These are phyloP conservation scores for Volucella inanis DNA, from an alignment of 2,888 invertebrate species.

Conservation along the genomic window DNA sequence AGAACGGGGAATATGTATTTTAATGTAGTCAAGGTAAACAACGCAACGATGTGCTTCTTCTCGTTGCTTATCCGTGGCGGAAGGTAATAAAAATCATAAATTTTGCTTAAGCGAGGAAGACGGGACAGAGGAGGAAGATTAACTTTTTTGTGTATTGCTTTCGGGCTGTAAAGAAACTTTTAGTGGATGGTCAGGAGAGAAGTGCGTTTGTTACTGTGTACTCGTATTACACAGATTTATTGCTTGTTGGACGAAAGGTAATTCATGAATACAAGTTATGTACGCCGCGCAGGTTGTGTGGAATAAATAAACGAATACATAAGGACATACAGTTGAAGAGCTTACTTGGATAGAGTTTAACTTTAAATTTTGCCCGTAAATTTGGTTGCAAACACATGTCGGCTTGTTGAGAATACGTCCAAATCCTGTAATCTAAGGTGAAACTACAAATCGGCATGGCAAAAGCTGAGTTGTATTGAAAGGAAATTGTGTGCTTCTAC, in stretches of 20 bases:
- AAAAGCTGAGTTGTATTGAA: no score
- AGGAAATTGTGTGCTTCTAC: no score
- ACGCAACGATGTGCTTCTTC: conserved; percentile 22
- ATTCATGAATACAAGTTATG: no score
- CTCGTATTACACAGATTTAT: conserved; percentile 35
- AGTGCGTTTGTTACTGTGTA: conserved; percentile 55
- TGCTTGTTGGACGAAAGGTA: neutral
- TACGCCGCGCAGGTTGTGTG: no score
- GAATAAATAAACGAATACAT: no score
- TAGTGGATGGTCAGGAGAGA: conserved; percentile 47
- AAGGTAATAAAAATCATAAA: conserved; percentile 61
- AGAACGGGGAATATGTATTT: conserved; percentile 60
- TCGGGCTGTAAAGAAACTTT: conserved; percentile 40
- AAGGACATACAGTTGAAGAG: no score
- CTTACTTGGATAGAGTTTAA: no score
- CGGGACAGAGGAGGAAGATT: conserved; percentile 16
- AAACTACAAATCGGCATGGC: no score
- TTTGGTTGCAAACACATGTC: no score
- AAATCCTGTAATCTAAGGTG: no score
- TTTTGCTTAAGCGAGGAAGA: conserved; percentile 42
- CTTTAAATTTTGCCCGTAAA: no score
- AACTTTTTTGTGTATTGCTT: conserved; percentile 40
- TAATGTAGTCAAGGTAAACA: conserved; percentile 65
- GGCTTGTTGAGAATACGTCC: no score
- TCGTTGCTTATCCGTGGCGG: conserved; percentile 19